Evolutionary conservation across 2,113 vertebrate genomes (phyloP).

Genomic region (Misgurnus anguillicaudatus): DNA sequence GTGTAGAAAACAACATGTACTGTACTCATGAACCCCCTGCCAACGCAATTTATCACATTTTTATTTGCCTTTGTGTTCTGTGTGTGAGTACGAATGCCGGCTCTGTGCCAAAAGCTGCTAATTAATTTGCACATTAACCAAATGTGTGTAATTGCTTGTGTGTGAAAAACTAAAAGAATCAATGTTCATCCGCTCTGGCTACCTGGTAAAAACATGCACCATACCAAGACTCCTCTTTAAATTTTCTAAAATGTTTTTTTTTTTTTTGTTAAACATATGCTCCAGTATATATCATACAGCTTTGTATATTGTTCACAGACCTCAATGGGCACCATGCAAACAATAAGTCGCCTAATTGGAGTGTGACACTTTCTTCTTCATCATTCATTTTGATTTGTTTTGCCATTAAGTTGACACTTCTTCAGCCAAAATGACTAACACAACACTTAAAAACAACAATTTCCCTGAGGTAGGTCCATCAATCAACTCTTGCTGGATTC

Average conservation of each 20-base stretch:
- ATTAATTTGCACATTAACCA: conserved; percentile 47
- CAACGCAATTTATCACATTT: conserved; percentile 29
- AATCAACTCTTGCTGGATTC: not conserved
- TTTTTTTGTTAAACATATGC: not conserved
- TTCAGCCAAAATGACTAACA: not conserved
- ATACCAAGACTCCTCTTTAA: not conserved
- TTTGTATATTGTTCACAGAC: not conserved
- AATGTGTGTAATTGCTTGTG: conserved; percentile 28
- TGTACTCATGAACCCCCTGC: not conserved
- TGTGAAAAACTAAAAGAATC: not conserved
- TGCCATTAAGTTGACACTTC: conserved; percentile 3
- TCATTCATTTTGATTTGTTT: not conserved
- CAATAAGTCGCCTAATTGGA: not conserved
- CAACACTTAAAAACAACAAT: too few relatives aligned
- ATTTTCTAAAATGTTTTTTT: not conserved
- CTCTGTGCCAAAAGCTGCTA: conserved; percentile 19
- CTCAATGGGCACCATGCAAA: not conserved
- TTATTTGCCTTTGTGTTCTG: not conserved
- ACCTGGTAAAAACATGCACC: not conserved
- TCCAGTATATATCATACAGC: conserved; percentile 13
- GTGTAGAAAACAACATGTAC: not conserved
- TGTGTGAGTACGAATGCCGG: not conserved
- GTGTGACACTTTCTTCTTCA: conserved; percentile 1
- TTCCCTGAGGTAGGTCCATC: not conserved
- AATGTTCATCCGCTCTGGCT: not conserved